A percentile compares a stretch with the other conserved stretches of the same genome.
Conservation (phyloP, 2,888 invertebrate species). For the Heliothis peltigera region DNA sequence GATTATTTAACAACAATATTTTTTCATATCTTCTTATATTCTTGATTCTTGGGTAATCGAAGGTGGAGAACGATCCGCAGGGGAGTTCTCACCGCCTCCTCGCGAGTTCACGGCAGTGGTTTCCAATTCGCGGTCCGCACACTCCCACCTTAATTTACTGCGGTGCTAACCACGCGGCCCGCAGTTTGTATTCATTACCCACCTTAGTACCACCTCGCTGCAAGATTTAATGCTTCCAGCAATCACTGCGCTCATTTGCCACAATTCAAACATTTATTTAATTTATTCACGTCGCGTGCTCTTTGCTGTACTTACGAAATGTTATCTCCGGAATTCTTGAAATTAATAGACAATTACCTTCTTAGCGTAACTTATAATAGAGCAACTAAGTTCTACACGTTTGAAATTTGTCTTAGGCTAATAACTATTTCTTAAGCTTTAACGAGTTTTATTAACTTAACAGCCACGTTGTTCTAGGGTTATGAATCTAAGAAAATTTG, state of each 20-base stretch:
- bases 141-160: slow-evolving; percentile 84
- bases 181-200: slow-evolving; percentile 89
- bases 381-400: neutral
- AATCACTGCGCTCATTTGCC: slow-evolving; percentile 80
- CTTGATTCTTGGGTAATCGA: slow-evolving; percentile 66
- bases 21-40: slow-evolving; percentile 26
- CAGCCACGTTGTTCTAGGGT: slow-evolving; percentile 27
- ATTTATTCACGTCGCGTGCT: slow-evolving; percentile 59
- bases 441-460: neutral
- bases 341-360: slow-evolving; percentile 29
- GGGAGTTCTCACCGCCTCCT: slow-evolving; percentile 68
- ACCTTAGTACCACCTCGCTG: slow-evolving; percentile 78
- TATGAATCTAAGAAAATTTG: slow-evolving; percentile 44
- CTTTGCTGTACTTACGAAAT: slow-evolving; percentile 43
- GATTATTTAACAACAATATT: neutral
- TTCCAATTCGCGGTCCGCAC: slow-evolving; percentile 77
- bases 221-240: slow-evolving; percentile 80
- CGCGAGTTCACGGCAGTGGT: slow-evolving; percentile 69
- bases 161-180: slow-evolving; percentile 83
- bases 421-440: neutral
- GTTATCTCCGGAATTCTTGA: slow-evolving; percentile 14
- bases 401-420: neutral
- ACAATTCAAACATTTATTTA: slow-evolving; percentile 79
- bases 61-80: slow-evolving; percentile 70
- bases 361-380: neutral